Base-by-base conservation (phyloP, 2,113 vertebrate species). In the Bambusicola thoracicus region DNA sequence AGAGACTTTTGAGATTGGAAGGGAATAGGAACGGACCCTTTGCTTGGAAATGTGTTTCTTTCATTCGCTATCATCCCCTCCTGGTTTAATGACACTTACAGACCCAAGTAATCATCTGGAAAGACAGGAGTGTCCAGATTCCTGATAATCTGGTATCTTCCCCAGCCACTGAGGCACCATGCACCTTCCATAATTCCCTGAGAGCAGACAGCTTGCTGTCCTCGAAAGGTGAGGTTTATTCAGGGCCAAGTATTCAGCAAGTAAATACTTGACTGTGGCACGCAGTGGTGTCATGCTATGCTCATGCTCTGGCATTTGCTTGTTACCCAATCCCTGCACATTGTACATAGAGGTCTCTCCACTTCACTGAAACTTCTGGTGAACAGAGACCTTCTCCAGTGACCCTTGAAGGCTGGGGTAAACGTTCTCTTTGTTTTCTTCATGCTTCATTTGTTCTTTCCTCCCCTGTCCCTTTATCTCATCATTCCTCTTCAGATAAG, bases 401-500 rank as follows among this genome's bases (percentile, higher is more conserved):
- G 91, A 93, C 91, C 87, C 48, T 58, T 81, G 66, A 79, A 81
- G 66, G n/a, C 44, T 38, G 40, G 34, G 30, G 43, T 65, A 90
- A 94, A 86, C 14, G 36, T 58, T 90, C 67, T 30, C 32, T 81
- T 87, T 81, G 53, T 90, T 94, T 90, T 27, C 76, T 90, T 88
- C 53, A 49, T 83, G 90, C 80, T 10, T 94, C 24, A 0, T 83
- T 95, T 90, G 29, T 36, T 91, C 76, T 87, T 94, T 75, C 76
- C 72, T 94, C 61, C 72, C 43, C 24, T 38, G 8, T 61, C 67
- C 53, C 68, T 85, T 92, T 92, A 95, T 95, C 85, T 94, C n/a
- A 20, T 49, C 49, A 49, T 80, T 90, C n/a, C 91, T 30, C 66
- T 92, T 75, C 48, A 81, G 95, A 95, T 95, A 96, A 95, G 83